These are phyloP conservation scores for Neuroterus valhalla DNA, from an alignment of 1,140 invertebrate species.

Conservation along the genomic window DNA sequence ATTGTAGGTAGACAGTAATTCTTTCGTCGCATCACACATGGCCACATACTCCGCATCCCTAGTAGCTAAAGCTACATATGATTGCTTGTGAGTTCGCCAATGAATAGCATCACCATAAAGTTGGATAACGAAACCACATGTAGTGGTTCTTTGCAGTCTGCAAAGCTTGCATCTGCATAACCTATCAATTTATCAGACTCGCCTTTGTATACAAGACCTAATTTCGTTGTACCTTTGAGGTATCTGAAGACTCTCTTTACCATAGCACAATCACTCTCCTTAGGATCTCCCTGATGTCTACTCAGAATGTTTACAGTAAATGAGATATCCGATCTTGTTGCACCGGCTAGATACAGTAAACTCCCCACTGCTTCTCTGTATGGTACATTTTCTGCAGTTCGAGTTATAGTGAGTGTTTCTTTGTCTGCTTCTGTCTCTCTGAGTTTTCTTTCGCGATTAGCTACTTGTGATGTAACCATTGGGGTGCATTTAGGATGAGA, in stretches of 20 bases:
- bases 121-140: slow-evolving; percentile 32
- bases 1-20: slow-evolving; percentile 6
- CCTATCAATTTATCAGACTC: background rate
- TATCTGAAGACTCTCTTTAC: no score
- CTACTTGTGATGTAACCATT: slow-evolving; percentile 29
- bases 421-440: background rate
- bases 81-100: slow-evolving; percentile 35
- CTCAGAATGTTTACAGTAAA: slow-evolving; percentile 44
- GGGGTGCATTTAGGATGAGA: slow-evolving; percentile 32
- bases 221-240: slow-evolving; percentile 24
- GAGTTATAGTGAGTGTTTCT: background rate
- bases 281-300: slow-evolving; percentile 32
- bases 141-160: slow-evolving; percentile 32
- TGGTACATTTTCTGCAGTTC: slow-evolving; percentile 2
- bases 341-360: background rate
- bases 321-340: slow-evolving; percentile 29
- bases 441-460: slow-evolving; percentile 27
- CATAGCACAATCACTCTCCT: background rate
- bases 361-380: slow-evolving; percentile 31
- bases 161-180: slow-evolving; percentile 34
- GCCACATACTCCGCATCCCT: slow-evolving; percentile 40
- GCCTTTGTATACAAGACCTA: slow-evolving; percentile 10
- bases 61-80: slow-evolving; percentile 30
- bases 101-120: slow-evolving; percentile 31
- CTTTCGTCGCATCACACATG: slow-evolving; percentile 35